Evolutionary conservation across 2,888 invertebrate genomes (phyloP), one percentile per base, ranked within the genome.

Genomic region (Reticulitermes lucifugus): DNA sequence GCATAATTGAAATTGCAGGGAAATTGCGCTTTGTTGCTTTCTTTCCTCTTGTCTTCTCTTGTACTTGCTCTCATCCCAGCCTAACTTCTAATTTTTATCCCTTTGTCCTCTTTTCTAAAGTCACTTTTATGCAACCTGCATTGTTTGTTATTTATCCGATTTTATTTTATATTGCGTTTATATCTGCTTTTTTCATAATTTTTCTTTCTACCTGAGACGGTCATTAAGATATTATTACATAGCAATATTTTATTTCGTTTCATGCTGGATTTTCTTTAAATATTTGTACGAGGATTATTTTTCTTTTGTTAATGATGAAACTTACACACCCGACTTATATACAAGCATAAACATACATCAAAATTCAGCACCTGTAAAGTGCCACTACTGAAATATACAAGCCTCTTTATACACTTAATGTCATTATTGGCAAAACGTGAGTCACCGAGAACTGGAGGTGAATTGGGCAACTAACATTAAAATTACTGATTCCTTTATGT

Each of bases 1-100:
- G 86, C 88, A 87, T 88, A 87, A 87, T 87, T 87, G 87, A 86
- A 87, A 87, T 87, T 85, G 86, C 85, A 73, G 84, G 73, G 51
- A 84, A 84, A 84, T 84, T 84, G 84, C 71, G 70, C 84, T 81
- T 80, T 84, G 84, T 84, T 84, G 59, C 51, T 55, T 84, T 84
- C 51, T 65, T 84, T 79, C 35, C 73, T 84, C 51, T 9, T 14
- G n/a, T 43, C 35, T 81, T 71, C 81, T 73, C n/a, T 80, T 83
- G 22, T 18, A 41, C 25, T 43, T 22, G 86, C 87, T 87, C 88
- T 80, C 46, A 1, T 46, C 46, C 9, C 9, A 46, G 9, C 46
- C 46, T 46, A 46, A 5, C 2, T 46, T 46, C 12, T 46, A 6
- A 12, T 84, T 79, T 59, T 75, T 77, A 83, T 81, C 87, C 85